Evolutionary conservation across 2,888 invertebrate species (phyloP).

Genomic region (Dryocosmus kuriphilus): DNA sequence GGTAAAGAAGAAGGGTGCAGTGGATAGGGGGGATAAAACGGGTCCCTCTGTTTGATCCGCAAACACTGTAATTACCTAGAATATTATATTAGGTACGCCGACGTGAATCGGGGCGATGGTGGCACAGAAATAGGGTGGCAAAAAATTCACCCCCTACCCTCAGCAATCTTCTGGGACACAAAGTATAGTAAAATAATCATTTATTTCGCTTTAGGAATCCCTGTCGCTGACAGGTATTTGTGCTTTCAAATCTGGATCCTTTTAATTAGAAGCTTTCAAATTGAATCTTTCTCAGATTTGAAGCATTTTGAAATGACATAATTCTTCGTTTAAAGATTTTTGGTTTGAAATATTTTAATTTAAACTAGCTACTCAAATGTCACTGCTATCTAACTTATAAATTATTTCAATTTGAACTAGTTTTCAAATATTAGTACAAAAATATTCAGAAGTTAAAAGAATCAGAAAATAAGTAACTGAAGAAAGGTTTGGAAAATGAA

Average conservation of each 20-base stretch:
- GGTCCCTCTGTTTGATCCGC: conserved; percentile 76
- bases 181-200: conserved; percentile 48
- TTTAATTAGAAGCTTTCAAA: too few species aligned
- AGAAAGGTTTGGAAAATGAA: neutral
- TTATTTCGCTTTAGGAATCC: conserved; percentile 43
- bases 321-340: too few species aligned
- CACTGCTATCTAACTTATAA: too few species aligned
- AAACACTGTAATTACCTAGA: conserved; percentile 77
- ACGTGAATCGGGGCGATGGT: conserved; percentile 59
- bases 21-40: conserved; percentile 51
- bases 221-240: conserved; percentile 51
- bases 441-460: too few species aligned
- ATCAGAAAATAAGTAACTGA: neutral
- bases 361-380: too few species aligned
- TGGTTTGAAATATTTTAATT: too few species aligned
- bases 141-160: conserved; percentile 6
- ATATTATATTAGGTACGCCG: conserved; percentile 75
- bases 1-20: conserved; percentile 48
- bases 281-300: too few species aligned
- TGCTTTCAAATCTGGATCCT: neutral
- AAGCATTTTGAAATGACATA: too few species aligned
- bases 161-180: neutral
- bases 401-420: too few species aligned
- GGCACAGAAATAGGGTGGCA: conserved; percentile 49
- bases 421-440: too few species aligned